phyloP scores from a whole-genome alignment of 2,113 vertebrate genomes.

The Sylvia atricapilla region DNA sequence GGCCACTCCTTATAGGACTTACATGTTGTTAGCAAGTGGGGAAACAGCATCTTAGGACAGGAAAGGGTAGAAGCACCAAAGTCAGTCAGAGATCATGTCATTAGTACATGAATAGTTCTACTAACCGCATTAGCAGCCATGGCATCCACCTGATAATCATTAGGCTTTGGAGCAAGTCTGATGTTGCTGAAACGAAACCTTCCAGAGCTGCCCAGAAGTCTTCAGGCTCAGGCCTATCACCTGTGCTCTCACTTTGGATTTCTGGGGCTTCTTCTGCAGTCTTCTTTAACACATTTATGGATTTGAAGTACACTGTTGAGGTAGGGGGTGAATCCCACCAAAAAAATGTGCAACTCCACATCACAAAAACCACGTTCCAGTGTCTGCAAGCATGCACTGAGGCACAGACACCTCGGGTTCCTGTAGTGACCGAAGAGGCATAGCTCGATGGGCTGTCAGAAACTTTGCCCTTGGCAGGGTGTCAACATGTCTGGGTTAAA shows the following conservation, averaged over 20 bases:
- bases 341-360: background rate
- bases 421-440: fast-evolving
- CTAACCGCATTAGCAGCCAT: background rate
- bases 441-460: background rate
- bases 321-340: background rate
- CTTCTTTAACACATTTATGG: background rate
- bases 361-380: background rate
- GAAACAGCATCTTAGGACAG: background rate
- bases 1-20: background rate
- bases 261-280: background rate
- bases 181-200: background rate
- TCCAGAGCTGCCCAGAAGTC: background rate
- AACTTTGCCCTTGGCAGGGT: background rate
- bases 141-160: background rate
- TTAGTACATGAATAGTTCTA: background rate
- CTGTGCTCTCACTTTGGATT: background rate
- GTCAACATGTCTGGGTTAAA: background rate
- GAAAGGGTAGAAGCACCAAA: background rate
- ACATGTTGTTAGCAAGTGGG: background rate
- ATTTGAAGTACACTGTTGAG: background rate
- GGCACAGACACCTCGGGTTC: fast-evolving
- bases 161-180: background rate
- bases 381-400: background rate
- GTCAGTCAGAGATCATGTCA: background rate
- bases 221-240: background rate